Base-by-base conservation (phyloP, 2,888 invertebrate species). In the Ecdyonurus torrentis region DNA sequence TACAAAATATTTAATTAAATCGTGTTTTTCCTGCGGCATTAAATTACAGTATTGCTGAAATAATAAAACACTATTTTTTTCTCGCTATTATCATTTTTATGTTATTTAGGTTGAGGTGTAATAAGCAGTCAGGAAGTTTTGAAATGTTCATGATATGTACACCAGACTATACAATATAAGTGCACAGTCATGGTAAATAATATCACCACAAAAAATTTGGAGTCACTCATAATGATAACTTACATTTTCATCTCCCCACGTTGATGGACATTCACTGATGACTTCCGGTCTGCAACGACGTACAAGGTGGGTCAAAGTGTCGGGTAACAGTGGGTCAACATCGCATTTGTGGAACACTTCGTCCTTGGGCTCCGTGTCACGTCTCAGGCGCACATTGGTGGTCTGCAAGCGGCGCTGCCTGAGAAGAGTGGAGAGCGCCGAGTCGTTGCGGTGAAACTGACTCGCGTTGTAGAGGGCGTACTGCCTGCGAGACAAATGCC, bases 301-400 rank as follows among this genome's bases (percentile, higher is more conserved):
- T 7, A 76, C 72, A 23, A 71, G 66, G 63, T 72, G 69, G 10
- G 69, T 68, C 1, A 74, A 70, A 2, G 70, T 70, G 20, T 71
- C 69, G 0, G 75, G 73, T 53, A 74, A 70, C 1, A 72, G 69
- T 0, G 76, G 75, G 66, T 77, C 74, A 2, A 77, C 68, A 2
- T 68, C 66, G 67, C 77, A 77, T 15, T 69, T 67, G 63, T 75
- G 71, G 68, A 73, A 75, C 67, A 63, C 63, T 66, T 59, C 52
- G 66, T 63, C 59, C 66, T 22, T 67, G n/a, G 25, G 66, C 64
- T 63, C 60, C 24, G 5, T 15, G 58, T 64, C 66, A 1, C 63
- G 63, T 20, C 59, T 50, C 18, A 52, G 25, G 58, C 63, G 50
- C 24, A n/a, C 52, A 58, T 52, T 37, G 52, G 19, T 10, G 55